Base-by-base conservation (phyloP, 2,888 invertebrate species). In the Apotomis capreana region DNA sequence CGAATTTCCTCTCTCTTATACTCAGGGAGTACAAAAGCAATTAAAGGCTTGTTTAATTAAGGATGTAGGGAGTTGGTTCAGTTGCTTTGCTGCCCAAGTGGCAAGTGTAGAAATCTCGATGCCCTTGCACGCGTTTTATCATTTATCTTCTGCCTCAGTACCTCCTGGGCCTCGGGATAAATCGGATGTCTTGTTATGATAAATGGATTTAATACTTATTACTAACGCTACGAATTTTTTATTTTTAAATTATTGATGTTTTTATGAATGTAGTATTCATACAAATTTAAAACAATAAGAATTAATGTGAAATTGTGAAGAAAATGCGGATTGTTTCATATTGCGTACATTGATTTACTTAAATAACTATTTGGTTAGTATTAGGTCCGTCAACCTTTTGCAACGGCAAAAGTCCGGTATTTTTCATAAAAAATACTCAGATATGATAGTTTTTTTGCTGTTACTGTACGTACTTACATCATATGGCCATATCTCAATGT, bases 41-140 rank as follows among this genome's bases (percentile, higher is more conserved):
- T 65, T 46, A 65, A 55, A 40, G 15, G 2, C 55, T 65, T 65
- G 64, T 55, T 65, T 65, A 54, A 65, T 65, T 55, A 55, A 55
- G 46, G 55, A 44, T 55, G 26, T 26, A 49, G 49, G 49, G n/a
- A 36, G 12, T 37, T 26, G 26, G 26, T 26, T 12, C 6, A 12
- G 12, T 57, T 55, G 26, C 54, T 40, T 40, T 40, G 40, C 40
- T 49, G 49, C 49, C 49, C 49, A 49, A 55, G 36, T 37, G 57
- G 10, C 49, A 49, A 55, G 36, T 37, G 57, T n/a, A 6, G 36
- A 8, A 54, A 26, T 54, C 13, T 15, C 58, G 36, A 44, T 37
- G 13, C 44, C 67, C 49, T 67, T 58, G 49, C 44, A 13, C 58
- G 49, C 12, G 4, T 55, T 44, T 67, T 67, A 67, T 67, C 67